phyloP scores from a whole-genome alignment of 2,113 vertebrate species.

The Mus musculus region DNA sequence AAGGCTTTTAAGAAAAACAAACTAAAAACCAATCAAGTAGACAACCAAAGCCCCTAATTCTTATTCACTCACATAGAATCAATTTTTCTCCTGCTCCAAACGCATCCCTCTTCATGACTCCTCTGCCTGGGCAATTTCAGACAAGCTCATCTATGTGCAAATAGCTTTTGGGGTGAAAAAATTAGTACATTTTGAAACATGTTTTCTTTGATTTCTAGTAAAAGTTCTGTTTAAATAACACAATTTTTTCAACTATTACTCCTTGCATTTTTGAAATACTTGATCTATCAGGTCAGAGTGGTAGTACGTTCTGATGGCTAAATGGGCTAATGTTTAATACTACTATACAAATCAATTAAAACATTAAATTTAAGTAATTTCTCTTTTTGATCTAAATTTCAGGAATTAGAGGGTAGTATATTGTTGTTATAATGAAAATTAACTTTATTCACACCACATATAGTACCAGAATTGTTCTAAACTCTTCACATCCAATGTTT shows the following conservation, averaged over 20 bases:
- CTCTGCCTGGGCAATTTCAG: conserved; percentile 12
- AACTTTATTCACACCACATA: background rate
- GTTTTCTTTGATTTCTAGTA: conserved; percentile 2
- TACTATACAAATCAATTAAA: conserved; percentile 41
- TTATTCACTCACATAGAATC: conserved; percentile 16
- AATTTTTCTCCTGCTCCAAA: conserved; percentile 25
- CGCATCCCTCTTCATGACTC: background rate
- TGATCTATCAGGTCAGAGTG: background rate
- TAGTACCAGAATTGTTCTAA: conserved; percentile 8
- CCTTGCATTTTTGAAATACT: conserved; percentile 52
- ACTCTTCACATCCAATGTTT: background rate
- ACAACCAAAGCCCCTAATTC: background rate
- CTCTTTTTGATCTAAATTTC: conserved; percentile 40
- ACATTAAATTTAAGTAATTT: conserved; percentile 24
- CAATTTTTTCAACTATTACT: conserved; percentile 46
- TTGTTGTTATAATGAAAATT: background rate
- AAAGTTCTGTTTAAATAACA: conserved; percentile 9
- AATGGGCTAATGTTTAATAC: background rate
- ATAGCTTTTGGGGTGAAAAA: background rate
- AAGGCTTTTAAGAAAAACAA: background rate
- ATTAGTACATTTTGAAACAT: conserved; percentile 36
- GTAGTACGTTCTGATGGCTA: conserved; percentile 37
- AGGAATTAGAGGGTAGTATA: background rate
- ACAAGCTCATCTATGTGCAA: background rate
- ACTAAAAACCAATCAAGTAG: background rate